Conservation (phyloP, 2,888 invertebrate species). For the Miltochrista miniata region DNA sequence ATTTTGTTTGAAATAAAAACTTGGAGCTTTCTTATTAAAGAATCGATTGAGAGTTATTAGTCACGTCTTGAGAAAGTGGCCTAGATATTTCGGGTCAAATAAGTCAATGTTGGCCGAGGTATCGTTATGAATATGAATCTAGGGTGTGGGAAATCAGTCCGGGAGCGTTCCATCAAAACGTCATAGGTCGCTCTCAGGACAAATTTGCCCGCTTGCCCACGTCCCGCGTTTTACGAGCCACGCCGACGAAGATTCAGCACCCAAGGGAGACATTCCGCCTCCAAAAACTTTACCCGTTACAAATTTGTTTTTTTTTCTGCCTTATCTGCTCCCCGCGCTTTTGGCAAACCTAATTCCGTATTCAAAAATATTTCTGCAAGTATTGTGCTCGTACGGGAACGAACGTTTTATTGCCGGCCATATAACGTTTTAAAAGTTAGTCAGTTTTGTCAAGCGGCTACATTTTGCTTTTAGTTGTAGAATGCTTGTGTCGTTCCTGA, state of each 20-base stretch:
- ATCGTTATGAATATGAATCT: slow-evolving; percentile 82
- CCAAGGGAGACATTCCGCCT: slow-evolving; percentile 82
- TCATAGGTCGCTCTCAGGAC: slow-evolving; percentile 83
- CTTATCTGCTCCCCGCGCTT: slow-evolving; percentile 82
- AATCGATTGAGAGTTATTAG: slow-evolving; percentile 45
- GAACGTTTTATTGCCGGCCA: slow-evolving; percentile 80
- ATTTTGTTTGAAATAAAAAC: slow-evolving; percentile 31
- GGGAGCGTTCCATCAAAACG: slow-evolving; percentile 82
- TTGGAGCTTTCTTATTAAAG: slow-evolving; percentile 42
- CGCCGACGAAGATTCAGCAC: slow-evolving; percentile 83
- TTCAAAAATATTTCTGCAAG: slow-evolving; percentile 84
- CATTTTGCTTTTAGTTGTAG: slow-evolving; percentile 49
- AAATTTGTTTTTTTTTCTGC: slow-evolving; percentile 83
- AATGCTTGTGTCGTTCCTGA: slow-evolving; percentile 51
- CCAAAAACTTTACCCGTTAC: slow-evolving; percentile 84
- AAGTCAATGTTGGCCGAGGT: slow-evolving; percentile 62
- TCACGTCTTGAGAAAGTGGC: slow-evolving; percentile 49
- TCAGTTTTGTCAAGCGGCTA: slow-evolving; percentile 69
- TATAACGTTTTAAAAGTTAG: slow-evolving; percentile 84
- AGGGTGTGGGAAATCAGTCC: slow-evolving; percentile 76
- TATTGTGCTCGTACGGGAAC: slow-evolving; percentile 80
- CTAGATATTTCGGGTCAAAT: slow-evolving; percentile 61
- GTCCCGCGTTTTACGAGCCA: slow-evolving; percentile 82
- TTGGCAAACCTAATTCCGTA: slow-evolving; percentile 84
- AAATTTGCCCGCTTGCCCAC: slow-evolving; percentile 82